A percentile compares a stretch with the other conserved stretches of the same genome.
These are phyloP conservation scores for Eonycteris spelaea DNA, from an alignment of 2,113 vertebrate genomes.

Conservation along the genomic window DNA sequence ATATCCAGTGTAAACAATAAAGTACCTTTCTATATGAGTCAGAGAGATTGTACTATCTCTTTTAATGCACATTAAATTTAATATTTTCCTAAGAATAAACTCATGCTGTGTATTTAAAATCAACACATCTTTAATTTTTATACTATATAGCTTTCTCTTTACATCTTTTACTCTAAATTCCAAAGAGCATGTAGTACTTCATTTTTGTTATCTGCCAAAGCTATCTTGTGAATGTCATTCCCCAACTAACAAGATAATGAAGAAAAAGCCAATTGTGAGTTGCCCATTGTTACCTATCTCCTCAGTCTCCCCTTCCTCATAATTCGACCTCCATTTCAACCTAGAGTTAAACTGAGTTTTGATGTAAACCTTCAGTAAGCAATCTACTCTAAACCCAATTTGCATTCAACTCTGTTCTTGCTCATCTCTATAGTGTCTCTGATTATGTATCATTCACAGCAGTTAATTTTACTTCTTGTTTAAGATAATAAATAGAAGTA, in stretches of 20 bases:
- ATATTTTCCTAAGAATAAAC: background rate
- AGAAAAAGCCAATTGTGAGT: background rate
- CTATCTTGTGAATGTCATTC: background rate
- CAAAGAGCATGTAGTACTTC: background rate
- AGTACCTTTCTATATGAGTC: background rate
- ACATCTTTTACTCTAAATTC: background rate
- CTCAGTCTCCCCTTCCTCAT: background rate
- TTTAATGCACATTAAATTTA: background rate
- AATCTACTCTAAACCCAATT: background rate
- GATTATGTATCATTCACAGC: background rate
- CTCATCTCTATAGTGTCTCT: background rate
- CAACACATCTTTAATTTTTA: background rate
- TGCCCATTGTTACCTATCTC: background rate
- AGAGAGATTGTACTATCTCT: background rate
- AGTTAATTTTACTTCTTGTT: background rate
- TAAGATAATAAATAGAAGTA: background rate
- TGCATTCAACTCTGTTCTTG: background rate
- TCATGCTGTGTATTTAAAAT: background rate
- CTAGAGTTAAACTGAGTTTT: background rate
- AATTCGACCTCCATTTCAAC: background rate
- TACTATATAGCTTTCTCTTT: background rate
- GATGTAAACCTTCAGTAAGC: background rate
- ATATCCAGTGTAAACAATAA: background rate
- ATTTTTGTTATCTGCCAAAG: background rate
- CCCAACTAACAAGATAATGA: background rate